Evolutionary conservation across 2,113 vertebrate genomes (phyloP).

Genomic region (Isichthys henryi): DNA sequence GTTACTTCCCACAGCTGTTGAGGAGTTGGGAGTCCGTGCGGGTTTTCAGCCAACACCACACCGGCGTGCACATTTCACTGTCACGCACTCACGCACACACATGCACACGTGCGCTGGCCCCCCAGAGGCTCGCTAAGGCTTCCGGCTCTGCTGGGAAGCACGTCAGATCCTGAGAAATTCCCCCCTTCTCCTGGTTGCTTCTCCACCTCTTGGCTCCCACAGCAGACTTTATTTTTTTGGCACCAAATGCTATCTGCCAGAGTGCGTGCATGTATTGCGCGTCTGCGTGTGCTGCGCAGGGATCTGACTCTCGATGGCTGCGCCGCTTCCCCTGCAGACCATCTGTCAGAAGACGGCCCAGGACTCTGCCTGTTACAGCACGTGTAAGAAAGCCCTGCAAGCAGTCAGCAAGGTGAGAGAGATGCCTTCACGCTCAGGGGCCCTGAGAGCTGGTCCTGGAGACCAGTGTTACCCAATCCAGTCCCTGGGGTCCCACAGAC

Average conservation of each 20-base stretch:
- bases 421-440: background rate
- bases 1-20: background rate
- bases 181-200: slow-evolving; percentile 15
- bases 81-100: background rate
- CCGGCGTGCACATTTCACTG: background rate
- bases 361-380: slow-evolving; percentile 71
- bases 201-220: slow-evolving; percentile 17
- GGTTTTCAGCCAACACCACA: background rate
- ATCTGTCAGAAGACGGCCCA: slow-evolving; percentile 94
- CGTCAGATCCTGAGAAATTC: background rate
- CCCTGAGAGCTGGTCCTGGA: background rate
- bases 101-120: background rate
- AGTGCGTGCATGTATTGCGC: background rate
- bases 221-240: background rate
- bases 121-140: background rate
- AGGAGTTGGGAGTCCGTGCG: background rate
- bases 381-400: slow-evolving; percentile 79
- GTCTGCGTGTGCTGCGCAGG: background rate
- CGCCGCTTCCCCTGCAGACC: slow-evolving; percentile 61
- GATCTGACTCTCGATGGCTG: background rate
- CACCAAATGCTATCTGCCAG: background rate
- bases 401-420: slow-evolving; percentile 84
- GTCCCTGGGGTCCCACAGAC: background rate
- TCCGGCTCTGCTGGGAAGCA: background rate
- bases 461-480: background rate